Evolutionary conservation across 2,797 vertebrate species (phyloP), one percentile per base, ranked within the genome.

Genomic region (Intellagama lesueurii): DNA sequence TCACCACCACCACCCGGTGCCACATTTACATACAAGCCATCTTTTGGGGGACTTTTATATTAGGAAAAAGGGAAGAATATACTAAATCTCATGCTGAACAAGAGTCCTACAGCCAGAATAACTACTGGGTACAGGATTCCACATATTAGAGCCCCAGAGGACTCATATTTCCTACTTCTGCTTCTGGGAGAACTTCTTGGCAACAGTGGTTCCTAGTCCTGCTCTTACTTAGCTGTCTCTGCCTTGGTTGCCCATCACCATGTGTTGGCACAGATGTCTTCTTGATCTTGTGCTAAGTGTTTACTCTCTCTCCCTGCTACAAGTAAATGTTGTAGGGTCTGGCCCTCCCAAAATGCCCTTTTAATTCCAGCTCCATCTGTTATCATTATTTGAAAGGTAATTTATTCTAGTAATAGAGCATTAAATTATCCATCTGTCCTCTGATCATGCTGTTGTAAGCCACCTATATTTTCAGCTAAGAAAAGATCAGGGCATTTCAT

Each of bases 401-500:
- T 87, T 87, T 81, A 73, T 81, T 73, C 78, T 44, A 17, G 78
- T 69, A 84, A 84, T 56, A 70, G 81, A 52, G 47, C 68, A 64
- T 84, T 75, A 84, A 88, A 70, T 32, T 88, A 76, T 94, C 92
- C 60, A 93, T 49, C 84, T 94, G 76, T 56, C 90, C 88, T 49
- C 89, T 80, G 56, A 90, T 56, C 69, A 89, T 82, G 81, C 88
- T 72, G 77, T 86, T 80, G 52, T 47, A 80, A 44, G 35, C 88
- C 35, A 91, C 89, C 32, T 32, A 93, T 88, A 93, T 77, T 66
- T 64, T 93, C 90, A 89, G 56, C 47, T 93, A 47, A n/a, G 85
- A 83, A 85, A 93, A 93, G 88, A 90, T 86, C 88, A 56, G 1
- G 7, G 56, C 87, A 89, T 94, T 95, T 88, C 60, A 83, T 73